These are phyloP conservation scores for Diplodus puntazzo DNA, from an alignment of 2,797 vertebrate genomes.

Conservation along the genomic window DNA sequence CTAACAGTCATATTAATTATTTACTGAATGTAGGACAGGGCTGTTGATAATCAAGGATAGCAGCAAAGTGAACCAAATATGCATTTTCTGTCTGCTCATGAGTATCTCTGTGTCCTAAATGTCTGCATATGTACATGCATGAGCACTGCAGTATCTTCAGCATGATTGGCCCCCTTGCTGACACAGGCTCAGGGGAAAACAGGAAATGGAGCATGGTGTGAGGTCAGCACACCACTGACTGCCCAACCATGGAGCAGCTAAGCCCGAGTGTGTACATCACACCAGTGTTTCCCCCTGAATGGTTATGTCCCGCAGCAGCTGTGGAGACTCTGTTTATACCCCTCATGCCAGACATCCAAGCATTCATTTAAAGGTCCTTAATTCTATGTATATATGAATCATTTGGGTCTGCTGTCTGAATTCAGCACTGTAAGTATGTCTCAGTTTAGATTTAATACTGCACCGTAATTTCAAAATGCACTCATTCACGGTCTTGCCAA, in stretches of 20 bases:
- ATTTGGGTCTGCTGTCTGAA: neutral
- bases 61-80: neutral
- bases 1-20: slow-evolving; percentile 6
- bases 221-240: slow-evolving; percentile 74
- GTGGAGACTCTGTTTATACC: slow-evolving; percentile 7
- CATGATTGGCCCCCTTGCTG: slow-evolving; percentile 55
- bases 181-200: slow-evolving; percentile 71
- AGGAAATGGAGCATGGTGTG: slow-evolving; percentile 77
- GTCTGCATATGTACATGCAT: slow-evolving; percentile 25
- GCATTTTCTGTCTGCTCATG: neutral
- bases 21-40: neutral
- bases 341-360: slow-evolving; percentile 9
- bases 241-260: slow-evolving; percentile 60
- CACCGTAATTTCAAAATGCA: neutral
- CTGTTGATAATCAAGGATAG: neutral
- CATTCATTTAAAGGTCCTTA: slow-evolving; percentile 14
- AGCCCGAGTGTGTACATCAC: slow-evolving; percentile 50
- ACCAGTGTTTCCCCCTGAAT: slow-evolving; percentile 46
- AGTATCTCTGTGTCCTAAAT: slow-evolving; percentile 24
- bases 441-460: neutral
- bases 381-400: neutral
- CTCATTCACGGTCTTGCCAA: neutral
- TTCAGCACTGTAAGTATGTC: neutral
- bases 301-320: slow-evolving; percentile 28
- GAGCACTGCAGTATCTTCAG: slow-evolving; percentile 26